Conservation (phyloP, 2,888 invertebrate species). For the Mesoligia furuncula region DNA sequence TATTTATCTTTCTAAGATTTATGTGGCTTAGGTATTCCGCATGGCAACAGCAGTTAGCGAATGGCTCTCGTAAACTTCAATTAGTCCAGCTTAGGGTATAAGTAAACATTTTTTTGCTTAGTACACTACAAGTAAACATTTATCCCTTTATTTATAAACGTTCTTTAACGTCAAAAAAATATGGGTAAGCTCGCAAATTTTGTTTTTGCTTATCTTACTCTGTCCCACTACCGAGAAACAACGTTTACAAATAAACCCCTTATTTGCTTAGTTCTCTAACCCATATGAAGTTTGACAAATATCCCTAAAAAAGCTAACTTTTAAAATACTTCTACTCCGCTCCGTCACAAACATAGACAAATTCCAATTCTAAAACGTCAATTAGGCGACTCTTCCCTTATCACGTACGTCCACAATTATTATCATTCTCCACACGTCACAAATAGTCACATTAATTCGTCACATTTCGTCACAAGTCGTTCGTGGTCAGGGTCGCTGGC, state of each 20-base stretch:
- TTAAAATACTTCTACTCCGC: not conserved
- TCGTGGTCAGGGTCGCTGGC: slow-evolving; percentile 82
- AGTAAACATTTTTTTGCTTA: not conserved
- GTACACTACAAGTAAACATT: not conserved
- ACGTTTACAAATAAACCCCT: too few relatives aligned
- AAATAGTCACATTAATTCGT: slow-evolving; percentile 69
- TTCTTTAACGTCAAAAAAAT: too few relatives aligned
- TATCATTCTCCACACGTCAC: slow-evolving; percentile 59
- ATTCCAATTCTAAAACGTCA: slow-evolving; percentile 8
- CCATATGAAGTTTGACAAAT: not conserved
- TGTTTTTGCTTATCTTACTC: too few relatives aligned
- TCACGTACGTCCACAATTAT: slow-evolving; percentile 59
- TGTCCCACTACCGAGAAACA: too few relatives aligned
- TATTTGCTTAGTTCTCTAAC: not conserved
- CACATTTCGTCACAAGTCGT: slow-evolving; percentile 74
- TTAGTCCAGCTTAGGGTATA: too few relatives aligned
- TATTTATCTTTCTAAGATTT: not conserved
- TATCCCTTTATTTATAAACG: too few relatives aligned
- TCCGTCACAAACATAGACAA: slow-evolving; percentile 6
- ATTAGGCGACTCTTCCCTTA: slow-evolving; percentile 39
- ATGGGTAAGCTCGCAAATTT: too few relatives aligned
- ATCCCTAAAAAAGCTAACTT: not conserved
- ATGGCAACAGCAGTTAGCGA: slow-evolving; percentile 12
- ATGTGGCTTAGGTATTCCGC: not conserved
- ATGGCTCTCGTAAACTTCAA: not conserved